Evolutionary conservation across 2,113 vertebrate species (phyloP).

Genomic region (Onychostoma macrolepis): DNA sequence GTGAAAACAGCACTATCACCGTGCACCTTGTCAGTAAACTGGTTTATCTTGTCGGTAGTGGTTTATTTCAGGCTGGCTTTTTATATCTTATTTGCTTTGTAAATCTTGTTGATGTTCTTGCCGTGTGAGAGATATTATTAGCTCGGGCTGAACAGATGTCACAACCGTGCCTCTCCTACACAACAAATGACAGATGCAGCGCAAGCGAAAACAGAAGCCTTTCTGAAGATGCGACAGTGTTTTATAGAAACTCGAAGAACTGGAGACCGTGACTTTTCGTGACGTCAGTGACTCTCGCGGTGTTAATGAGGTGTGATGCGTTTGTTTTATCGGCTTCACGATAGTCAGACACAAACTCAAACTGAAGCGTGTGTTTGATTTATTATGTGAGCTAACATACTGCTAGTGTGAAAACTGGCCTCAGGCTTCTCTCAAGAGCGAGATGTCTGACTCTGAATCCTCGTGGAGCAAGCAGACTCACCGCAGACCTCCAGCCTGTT

Average conservation of each 20-base stretch:
- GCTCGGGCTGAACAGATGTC: slow-evolving; percentile 10
- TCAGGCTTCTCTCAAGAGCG: background rate
- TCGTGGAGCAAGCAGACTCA: background rate
- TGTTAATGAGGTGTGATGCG: background rate
- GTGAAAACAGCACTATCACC: background rate
- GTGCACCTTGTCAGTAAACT: background rate
- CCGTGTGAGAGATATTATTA: slow-evolving; percentile 10
- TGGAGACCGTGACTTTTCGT: background rate
- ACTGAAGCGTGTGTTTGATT: slow-evolving; percentile 8
- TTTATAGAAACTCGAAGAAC: background rate
- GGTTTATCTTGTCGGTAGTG: slow-evolving; percentile 15
- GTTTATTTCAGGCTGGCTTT: slow-evolving; percentile 8
- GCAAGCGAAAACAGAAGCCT: background rate
- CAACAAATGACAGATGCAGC: background rate
- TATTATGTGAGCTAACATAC: background rate
- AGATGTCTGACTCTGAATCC: background rate
- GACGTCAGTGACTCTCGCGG: background rate
- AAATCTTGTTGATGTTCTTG: background rate
- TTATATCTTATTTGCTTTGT: slow-evolving; percentile 12
- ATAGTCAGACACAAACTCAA: background rate
- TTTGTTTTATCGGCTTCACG: background rate
- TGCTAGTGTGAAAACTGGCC: background rate
- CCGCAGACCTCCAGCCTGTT: background rate
- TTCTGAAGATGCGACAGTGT: background rate
- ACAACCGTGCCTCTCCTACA: background rate